phyloP scores from a whole-genome alignment of 2,113 vertebrate genomes.

The Catharus fuscescens region DNA sequence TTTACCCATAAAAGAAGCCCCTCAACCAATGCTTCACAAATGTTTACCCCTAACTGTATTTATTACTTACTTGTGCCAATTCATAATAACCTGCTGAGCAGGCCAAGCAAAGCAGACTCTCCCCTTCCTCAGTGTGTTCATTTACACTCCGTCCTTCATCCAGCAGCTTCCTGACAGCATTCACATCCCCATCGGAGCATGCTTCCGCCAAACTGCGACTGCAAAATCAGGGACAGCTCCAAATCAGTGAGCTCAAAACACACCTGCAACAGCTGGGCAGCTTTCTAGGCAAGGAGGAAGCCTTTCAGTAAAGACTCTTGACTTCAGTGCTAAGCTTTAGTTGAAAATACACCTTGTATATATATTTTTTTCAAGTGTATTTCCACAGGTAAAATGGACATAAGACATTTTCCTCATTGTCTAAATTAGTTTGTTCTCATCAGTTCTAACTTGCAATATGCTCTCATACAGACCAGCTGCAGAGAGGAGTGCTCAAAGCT shows the following conservation, averaged over 20 bases:
- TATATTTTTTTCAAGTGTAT: not conserved
- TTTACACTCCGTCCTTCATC: conserved; percentile 98
- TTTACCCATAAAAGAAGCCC: not conserved
- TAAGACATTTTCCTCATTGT: not conserved
- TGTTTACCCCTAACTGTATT: not conserved
- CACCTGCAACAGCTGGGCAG: not conserved
- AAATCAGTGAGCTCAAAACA: not conserved
- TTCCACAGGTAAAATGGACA: not conserved
- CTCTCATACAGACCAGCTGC: not conserved
- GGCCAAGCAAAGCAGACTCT: conserved; percentile 95
- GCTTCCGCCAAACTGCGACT: conserved; percentile 99
- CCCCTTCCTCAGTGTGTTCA: conserved; percentile 97
- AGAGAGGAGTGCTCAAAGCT: not conserved
- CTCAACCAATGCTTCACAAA: not conserved
- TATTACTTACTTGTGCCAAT: conserved; percentile 90
- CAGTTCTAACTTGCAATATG: not conserved
- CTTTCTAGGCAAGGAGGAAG: not conserved
- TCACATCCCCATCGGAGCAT: conserved; percentile 98
- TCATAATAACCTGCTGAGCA: conserved; percentile 99
- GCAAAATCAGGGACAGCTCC: conserved; percentile 65
- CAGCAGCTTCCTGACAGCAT: conserved; percentile 94
- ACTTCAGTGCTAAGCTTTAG: not conserved
- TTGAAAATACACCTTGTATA: not conserved
- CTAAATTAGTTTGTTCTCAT: not conserved
- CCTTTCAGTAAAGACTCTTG: not conserved